phyloP scores from a whole-genome alignment of 2,797 vertebrate genomes.

The Lepus oiostolus region DNA sequence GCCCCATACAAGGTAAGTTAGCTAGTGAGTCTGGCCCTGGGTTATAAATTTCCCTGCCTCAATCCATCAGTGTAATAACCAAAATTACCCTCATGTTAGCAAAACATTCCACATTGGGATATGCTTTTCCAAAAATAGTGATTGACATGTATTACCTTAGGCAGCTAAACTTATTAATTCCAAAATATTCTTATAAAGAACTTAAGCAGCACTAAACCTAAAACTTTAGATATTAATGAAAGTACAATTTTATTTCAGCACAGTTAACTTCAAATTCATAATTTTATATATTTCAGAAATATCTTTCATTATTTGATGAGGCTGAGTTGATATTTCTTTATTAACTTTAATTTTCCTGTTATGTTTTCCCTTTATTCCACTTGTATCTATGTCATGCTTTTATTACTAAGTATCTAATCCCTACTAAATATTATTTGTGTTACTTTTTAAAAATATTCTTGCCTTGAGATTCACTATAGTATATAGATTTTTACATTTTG shows the following conservation, averaged over 20 bases:
- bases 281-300: neutral
- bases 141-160: neutral
- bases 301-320: neutral
- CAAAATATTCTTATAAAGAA: neutral
- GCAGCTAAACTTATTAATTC: neutral
- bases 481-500: neutral
- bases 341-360: neutral
- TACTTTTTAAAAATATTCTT: neutral
- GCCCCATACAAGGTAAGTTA: neutral
- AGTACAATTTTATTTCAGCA: neutral
- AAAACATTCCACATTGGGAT: neutral
- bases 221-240: neutral
- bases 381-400: neutral
- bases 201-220: neutral
- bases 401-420: neutral
- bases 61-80: neutral
- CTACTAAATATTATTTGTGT: neutral
- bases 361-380: neutral
- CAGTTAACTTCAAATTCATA: neutral
- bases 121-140: neutral
- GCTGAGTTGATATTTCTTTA: neutral
- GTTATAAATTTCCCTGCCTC: neutral
- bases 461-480: neutral
- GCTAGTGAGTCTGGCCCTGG: neutral
- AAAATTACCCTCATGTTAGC: neutral